Evolutionary conservation across 2,797 vertebrate genomes (phyloP), one percentile per base, ranked within the genome.

Genomic region (Phalloptychus januarius): DNA sequence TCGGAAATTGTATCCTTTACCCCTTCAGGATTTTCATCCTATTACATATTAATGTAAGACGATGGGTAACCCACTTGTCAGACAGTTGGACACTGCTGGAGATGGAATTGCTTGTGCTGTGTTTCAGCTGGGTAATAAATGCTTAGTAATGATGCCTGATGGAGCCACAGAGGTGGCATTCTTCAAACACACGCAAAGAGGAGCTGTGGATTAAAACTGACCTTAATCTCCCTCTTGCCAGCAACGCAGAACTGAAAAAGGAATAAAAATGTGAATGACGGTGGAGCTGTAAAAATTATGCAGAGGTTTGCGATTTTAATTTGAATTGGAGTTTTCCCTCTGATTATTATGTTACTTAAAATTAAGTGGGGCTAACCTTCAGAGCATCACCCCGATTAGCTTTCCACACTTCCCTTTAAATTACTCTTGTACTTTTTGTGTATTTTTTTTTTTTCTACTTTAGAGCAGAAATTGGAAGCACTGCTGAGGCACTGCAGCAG

Each of bases 181-280:
- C 69, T 1, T 61, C 42, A 7, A 40, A 74, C 70, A 69, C 76
- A 58, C 31, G 83, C 78, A 40, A 25, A 79, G 76, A 76, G 45
- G 44, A 70, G 3, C 25, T 80, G 52, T 75, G 79, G 81, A 89
- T 67, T 50, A 45, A 76, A 76, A 73, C 63, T 67, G 56, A 13
- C 74, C 71, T 85, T 78, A 71, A 79, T 91, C 82, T 85, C 44
- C 7, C 13, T 45, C 4, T 74, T 83, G 75, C 78, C 75, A 75
- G 40, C 71, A 67, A 40, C 0, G 38, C 38, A 42, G 13, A 44
- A 44, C 67, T 65, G 71, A 42, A 74, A 74, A 74, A 65, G 54
- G 40, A 79, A 23, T 20, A 25, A 25, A 71, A 61, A 67, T 33
- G 54, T 71, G 77, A 81, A 15, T 46, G 48, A 81, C 77, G 1